Evolutionary conservation across 2,797 vertebrate species (phyloP).

Genomic region (Phylloscopus collybita): DNA sequence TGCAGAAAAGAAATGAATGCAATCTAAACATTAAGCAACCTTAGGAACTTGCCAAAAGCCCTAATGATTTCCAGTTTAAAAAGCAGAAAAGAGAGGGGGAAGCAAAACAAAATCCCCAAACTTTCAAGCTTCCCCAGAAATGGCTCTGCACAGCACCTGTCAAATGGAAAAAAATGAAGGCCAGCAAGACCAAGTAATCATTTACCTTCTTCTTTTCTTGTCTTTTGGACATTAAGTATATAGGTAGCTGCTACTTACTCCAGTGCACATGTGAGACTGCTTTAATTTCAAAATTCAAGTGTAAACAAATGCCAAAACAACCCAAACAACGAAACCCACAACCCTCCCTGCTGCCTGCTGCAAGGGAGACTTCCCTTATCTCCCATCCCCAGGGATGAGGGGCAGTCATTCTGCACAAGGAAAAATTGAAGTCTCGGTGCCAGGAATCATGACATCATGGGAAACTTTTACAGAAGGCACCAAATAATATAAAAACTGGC

Average conservation of each 20-base stretch:
- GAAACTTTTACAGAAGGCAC: conserved; percentile 14
- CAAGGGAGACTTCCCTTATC: background rate
- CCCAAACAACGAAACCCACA: background rate
- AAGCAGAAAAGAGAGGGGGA: background rate
- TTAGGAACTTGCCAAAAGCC: background rate
- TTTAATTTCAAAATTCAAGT: background rate
- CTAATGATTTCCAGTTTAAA: background rate
- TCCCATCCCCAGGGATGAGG: conserved; percentile 27
- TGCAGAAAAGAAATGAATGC: background rate
- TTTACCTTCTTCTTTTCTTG: background rate
- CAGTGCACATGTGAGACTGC: background rate
- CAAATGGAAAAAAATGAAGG: background rate
- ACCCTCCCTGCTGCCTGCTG: background rate
- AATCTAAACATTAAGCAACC: background rate
- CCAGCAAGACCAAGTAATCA: background rate
- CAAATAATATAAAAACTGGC: conserved; percentile 8
- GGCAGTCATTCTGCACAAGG: background rate
- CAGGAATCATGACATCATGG: conserved; percentile 62
- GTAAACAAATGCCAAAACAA: background rate
- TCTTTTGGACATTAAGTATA: background rate
- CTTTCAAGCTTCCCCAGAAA: background rate
- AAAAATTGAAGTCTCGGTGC: background rate
- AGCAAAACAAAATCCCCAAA: background rate
- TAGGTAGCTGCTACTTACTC: background rate
- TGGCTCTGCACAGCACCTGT: background rate